A percentile compares a stretch with the other conserved stretches of the same genome.
Evolutionary conservation across 2,113 vertebrate species (phyloP).

Genomic region (Girardinichthys multiradiatus): DNA sequence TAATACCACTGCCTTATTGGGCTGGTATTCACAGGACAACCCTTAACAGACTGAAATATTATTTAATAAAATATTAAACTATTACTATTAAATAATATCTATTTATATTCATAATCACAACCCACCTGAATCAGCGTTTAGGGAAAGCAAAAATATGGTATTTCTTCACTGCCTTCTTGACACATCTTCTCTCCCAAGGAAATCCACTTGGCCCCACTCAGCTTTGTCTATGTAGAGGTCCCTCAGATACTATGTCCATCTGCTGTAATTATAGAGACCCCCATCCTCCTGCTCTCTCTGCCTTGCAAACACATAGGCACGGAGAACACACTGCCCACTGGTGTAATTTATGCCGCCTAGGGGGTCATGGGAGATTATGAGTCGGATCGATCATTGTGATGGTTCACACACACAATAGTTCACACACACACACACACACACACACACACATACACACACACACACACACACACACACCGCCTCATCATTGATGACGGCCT

Average conservation of each 20-base stretch:
- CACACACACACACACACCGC: slow-evolving; percentile 52
- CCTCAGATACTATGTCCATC: slow-evolving; percentile 75
- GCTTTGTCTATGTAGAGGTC: slow-evolving; percentile 58
- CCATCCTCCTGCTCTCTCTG: slow-evolving; percentile 48
- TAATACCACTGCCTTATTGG: no score
- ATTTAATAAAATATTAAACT: no score
- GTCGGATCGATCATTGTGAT: slow-evolving; percentile 80
- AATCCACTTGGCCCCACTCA: slow-evolving; percentile 72
- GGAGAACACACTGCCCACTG: slow-evolving; percentile 63
- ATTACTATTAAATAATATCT: no score
- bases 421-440: slow-evolving; percentile 63
- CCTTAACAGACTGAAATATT: no score
- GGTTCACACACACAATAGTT: slow-evolving; percentile 70
- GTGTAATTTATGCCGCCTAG: slow-evolving; percentile 78
- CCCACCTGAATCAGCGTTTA: slow-evolving; percentile 15
- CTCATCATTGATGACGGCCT: slow-evolving; percentile 77
- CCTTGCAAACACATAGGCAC: slow-evolving; percentile 56
- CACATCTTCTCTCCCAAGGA: slow-evolving; percentile 63
- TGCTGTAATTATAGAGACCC: slow-evolving; percentile 76
- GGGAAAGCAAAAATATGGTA: slow-evolving; percentile 3
- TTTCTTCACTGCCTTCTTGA: slow-evolving; percentile 30
- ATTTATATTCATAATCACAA: no score
- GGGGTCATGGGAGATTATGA: slow-evolving; percentile 81
- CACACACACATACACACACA: slow-evolving; percentile 32
- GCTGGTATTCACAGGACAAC: no score